Base-by-base conservation (phyloP, 2,113 vertebrate genomes). In the Pseudorasbora parva region DNA sequence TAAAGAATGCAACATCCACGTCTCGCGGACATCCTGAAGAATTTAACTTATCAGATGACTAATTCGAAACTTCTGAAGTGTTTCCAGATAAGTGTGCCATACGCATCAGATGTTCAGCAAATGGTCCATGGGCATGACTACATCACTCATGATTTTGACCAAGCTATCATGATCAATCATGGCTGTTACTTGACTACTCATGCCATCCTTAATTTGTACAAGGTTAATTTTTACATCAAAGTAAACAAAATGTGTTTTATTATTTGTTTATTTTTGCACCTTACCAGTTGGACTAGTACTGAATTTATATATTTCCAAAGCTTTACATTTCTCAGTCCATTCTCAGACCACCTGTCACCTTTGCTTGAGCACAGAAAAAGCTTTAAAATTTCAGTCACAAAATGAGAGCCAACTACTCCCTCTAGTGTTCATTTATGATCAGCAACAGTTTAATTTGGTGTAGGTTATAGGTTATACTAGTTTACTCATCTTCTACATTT, bases 391-490 rank as follows among this genome's bases (percentile, higher is more conserved):
- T 21, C 15, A 17, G 43, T 8, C 71, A 45, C n/a, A 47, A n/a
- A 27, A 17, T 23, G 33, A 86, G 27, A 69, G 71, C n/a, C 3
- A 43, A 77, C 14, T 23, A 33, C 81, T 4, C 87, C 69, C 81
- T 82, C 88, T 83, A 82, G 85, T 84, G 87, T 76, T 54, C 3
- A 27, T 21, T 37, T 72, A 15, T 37, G 8, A 47, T 33, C 64
- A 71, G 47, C 21, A 57, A 56, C 17, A 9, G 51, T 59, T 56
- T 33, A 6, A 23, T 21, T 27, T 5, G 17, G 30, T 30, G 30
- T 30, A 9, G n/a, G n/a, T n/a, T 33, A 41, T 62, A 78, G 8
- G n/a, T 45, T 43, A 77, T 77, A 47, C 11, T 19, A 19, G 37
- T 78, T 62, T 3, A 27, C 5, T 43, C 19, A 6, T 27, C 14